A percentile compares a stretch with the other conserved stretches of the same genome.
phyloP scores from a whole-genome alignment of 2,113 vertebrate species.

The Cavia aperea region DNA sequence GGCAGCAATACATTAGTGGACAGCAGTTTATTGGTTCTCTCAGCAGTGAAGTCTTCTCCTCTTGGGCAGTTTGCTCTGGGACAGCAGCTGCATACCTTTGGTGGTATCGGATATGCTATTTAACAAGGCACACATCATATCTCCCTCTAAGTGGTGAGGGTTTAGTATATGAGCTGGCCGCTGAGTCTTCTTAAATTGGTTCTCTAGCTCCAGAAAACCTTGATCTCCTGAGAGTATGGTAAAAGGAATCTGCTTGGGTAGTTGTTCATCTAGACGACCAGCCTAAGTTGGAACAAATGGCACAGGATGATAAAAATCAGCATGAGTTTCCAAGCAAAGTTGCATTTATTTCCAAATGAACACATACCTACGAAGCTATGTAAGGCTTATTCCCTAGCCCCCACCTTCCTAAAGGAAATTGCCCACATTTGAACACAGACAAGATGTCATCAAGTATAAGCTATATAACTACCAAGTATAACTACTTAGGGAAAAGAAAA shows the following conservation, averaged over 20 bases:
- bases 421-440: slow-evolving; percentile 1
- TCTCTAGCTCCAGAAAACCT: slow-evolving; percentile 82
- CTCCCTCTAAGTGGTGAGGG: slow-evolving; percentile 81
- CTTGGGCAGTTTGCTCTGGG: slow-evolving; percentile 58
- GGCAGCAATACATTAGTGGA: slow-evolving; percentile 21
- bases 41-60: slow-evolving; percentile 49
- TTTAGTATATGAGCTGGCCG: slow-evolving; percentile 79
- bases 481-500: neutral
- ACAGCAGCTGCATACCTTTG: slow-evolving; percentile 78
- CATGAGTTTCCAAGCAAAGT: slow-evolving; percentile 41
- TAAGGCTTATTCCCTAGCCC: neutral
- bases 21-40: slow-evolving; percentile 65
- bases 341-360: slow-evolving; percentile 45
- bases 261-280: slow-evolving; percentile 81
- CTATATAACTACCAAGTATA: neutral
- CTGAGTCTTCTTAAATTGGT: slow-evolving; percentile 83
- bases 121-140: slow-evolving; percentile 83
- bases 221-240: slow-evolving; percentile 84
- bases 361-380: neutral
- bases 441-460: neutral
- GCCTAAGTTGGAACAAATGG: slow-evolving; percentile 72
- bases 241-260: slow-evolving; percentile 86
- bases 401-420: slow-evolving; percentile 21
- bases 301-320: slow-evolving; percentile 31
- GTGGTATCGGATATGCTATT: slow-evolving; percentile 84